Evolutionary conservation across 1,140 invertebrate genomes (phyloP).

Genomic region (Calycopis cecrops): DNA sequence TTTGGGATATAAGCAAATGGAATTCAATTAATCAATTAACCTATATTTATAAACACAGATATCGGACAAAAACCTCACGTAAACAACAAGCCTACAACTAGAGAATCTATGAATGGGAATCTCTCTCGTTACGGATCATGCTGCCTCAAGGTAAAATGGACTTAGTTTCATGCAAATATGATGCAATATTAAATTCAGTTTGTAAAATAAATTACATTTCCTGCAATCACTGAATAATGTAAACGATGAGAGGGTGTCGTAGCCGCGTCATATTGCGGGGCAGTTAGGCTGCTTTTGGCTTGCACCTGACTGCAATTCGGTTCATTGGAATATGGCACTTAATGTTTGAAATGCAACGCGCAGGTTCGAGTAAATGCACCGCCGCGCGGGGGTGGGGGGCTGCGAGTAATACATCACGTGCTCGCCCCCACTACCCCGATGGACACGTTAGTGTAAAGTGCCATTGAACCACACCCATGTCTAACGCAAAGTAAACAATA

Average conservation of each 20-base stretch:
- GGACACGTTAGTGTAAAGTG: conserved; percentile 29
- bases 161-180: conserved; percentile 18
- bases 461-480: conserved; percentile 49
- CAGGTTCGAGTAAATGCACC: conserved; percentile 39
- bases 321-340: conserved; percentile 25
- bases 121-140: conserved; percentile 7
- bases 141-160: conserved; percentile 19
- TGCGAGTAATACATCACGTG: conserved; percentile 47
- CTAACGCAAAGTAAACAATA: conserved; percentile 33
- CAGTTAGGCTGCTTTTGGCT: conserved; percentile 19
- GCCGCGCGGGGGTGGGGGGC: conserved; percentile 26
- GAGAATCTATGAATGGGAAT: conserved; percentile 16
- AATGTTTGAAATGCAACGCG: conserved; percentile 28
- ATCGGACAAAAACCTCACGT: conserved; percentile 8
- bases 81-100: conserved; percentile 8
- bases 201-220: conserved; percentile 26
- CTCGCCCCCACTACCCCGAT: conserved; percentile 27
- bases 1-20: too few species aligned
- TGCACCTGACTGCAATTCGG: conserved; percentile 11
- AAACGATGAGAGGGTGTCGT: conserved; percentile 19
- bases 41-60: conserved; percentile 4
- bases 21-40: background rate
- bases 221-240: conserved; percentile 26
- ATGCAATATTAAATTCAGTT: conserved; percentile 12
- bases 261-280: conserved; percentile 19